These are phyloP conservation scores for Taeniopygia guttata DNA, from an alignment of 2,797 vertebrate genomes.

Conservation along the genomic window DNA sequence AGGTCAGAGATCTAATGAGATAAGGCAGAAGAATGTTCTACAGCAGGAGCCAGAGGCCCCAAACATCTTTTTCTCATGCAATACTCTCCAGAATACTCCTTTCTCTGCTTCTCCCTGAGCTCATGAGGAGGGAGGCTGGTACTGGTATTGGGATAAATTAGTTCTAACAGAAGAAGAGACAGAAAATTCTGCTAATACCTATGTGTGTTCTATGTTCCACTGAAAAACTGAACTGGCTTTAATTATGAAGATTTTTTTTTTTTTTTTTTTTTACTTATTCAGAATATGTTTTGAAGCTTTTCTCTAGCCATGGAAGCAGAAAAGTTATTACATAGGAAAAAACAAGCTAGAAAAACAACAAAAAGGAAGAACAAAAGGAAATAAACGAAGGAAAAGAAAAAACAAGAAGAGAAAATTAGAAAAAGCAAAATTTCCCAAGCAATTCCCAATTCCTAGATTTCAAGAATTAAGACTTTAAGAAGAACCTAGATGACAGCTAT, in stretches of 20 bases:
- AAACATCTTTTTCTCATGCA: background rate
- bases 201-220: background rate
- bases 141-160: background rate
- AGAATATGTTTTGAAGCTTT: background rate
- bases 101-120: background rate
- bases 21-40: background rate
- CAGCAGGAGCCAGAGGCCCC: background rate
- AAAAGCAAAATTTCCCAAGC: background rate
- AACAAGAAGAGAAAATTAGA: background rate
- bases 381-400: background rate
- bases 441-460: background rate
- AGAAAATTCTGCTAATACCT: background rate
- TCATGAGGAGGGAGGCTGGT: background rate
- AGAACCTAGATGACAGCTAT: background rate
- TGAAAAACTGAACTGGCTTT: background rate
- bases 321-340: background rate
- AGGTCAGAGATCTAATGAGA: background rate
- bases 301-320: background rate
- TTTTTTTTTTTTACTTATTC: background rate
- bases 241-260: background rate
- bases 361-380: background rate
- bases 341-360: background rate
- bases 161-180: background rate
- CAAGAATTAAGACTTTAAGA: background rate
- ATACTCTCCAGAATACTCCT: background rate